Evolutionary conservation across 2,888 invertebrate genomes (phyloP).

Genomic region (Idaea biselata): DNA sequence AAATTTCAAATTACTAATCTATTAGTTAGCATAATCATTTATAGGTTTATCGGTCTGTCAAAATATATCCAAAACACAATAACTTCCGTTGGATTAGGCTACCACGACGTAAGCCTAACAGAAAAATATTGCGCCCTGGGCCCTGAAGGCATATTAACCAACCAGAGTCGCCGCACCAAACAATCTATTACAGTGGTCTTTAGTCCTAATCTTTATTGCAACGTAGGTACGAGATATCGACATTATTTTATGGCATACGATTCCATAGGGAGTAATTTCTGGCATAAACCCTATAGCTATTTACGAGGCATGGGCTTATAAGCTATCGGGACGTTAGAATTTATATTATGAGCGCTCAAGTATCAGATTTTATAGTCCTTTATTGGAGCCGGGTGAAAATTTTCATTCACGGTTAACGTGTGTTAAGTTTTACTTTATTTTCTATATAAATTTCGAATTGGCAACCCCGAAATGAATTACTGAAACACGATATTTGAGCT

Average conservation of each 20-base stretch:
- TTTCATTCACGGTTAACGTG: conserved; percentile 19
- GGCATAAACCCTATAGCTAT: conserved; percentile 54
- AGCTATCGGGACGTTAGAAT: conserved; percentile 61
- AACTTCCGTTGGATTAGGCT: background rate
- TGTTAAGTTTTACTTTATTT: conserved; percentile 2
- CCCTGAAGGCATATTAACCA: conserved; percentile 47
- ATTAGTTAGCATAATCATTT: no score
- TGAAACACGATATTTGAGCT: background rate
- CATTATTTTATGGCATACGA: conserved; percentile 51
- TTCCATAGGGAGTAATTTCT: conserved; percentile 60
- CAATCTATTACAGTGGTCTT: conserved; percentile 44
- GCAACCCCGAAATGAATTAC: background rate
- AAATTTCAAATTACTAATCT: no score
- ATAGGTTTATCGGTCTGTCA: background rate
- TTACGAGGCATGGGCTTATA: conserved; percentile 57
- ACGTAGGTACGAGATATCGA: conserved; percentile 43
- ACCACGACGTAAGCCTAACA: conserved; percentile 16
- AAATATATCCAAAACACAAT: background rate
- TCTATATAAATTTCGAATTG: conserved; percentile 2
- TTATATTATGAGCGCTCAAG: conserved; percentile 46
- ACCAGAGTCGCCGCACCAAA: conserved; percentile 29
- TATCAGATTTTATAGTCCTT: conserved; percentile 35
- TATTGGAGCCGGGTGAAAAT: conserved; percentile 20
- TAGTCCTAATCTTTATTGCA: conserved; percentile 57
- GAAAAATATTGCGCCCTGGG: conserved; percentile 40